A percentile compares a stretch with the other conserved stretches of the same genome.
Conservation (phyloP, 2,113 vertebrate genomes). For the Hepsetus odoe region DNA sequence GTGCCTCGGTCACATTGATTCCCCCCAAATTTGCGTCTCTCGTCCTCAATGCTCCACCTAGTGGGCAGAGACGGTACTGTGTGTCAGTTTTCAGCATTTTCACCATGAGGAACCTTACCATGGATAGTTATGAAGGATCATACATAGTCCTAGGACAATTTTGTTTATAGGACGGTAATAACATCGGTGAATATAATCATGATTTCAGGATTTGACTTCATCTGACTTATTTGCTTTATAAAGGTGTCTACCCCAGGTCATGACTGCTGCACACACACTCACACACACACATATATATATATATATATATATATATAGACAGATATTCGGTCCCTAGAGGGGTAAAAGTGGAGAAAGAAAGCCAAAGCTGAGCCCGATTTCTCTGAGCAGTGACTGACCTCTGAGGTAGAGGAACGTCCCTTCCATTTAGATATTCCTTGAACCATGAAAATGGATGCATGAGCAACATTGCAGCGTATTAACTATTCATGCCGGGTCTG, state of each 20-base stretch:
- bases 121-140: background rate
- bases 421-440: constrained; percentile 33
- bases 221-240: no score
- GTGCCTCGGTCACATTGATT: constrained; percentile 31
- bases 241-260: background rate
- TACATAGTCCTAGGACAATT: no score
- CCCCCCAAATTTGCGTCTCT: constrained; percentile 20
- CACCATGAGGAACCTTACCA: background rate
- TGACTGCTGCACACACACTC: no score
- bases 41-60: constrained; percentile 40
- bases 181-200: no score
- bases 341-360: background rate
- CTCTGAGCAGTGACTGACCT: background rate
- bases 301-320: background rate
- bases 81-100: background rate
- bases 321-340: constrained; percentile 13
- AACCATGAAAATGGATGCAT: constrained; percentile 49
- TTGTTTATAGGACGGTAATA: no score
- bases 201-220: no score
- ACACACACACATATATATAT: no score
- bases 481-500: constrained; percentile 47
- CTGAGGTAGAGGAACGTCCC: background rate
- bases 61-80: constrained; percentile 18
- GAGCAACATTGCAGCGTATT: constrained; percentile 42
- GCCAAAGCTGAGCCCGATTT: background rate